Percentiles rank a stretch among this genome's conserved stretches.
phyloP scores from a whole-genome alignment of 2,113 vertebrate genomes.

The Chaetops frenatus region DNA sequence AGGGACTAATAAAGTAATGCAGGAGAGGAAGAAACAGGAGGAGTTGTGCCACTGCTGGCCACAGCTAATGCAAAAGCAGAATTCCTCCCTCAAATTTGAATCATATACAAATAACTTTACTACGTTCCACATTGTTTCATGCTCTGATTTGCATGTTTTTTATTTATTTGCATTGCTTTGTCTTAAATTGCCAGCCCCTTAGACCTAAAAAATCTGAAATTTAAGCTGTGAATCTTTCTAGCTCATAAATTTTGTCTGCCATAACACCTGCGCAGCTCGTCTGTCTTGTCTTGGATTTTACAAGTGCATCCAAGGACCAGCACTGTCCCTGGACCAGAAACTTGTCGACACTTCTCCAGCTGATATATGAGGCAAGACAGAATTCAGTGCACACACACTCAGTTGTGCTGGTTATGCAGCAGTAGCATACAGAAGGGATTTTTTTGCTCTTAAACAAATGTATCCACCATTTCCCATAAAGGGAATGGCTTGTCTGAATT shows the following conservation, averaged over 20 bases:
- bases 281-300: conserved; percentile 20
- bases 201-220: conserved; percentile 44
- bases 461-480: neutral
- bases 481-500: neutral
- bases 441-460: neutral
- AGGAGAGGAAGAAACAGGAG: neutral
- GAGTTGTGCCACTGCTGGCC: neutral
- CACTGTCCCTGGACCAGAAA: conserved; percentile 30
- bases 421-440: neutral
- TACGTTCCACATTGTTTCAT: neutral
- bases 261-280: conserved; percentile 5
- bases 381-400: neutral
- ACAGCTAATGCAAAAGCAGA: neutral
- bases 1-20: conserved; percentile 26
- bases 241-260: conserved; percentile 44
- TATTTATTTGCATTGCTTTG: conserved; percentile 22
- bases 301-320: conserved; percentile 26
- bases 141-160: conserved; percentile 20
- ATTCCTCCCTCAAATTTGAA: conserved; percentile 18
- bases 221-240: conserved; percentile 53
- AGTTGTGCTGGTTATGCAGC: neutral
- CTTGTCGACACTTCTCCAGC: neutral
- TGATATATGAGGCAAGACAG: conserved; percentile 21
- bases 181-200: conserved; percentile 23
- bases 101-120: neutral